Base-by-base conservation (phyloP, 1,140 invertebrate genomes). In the Panagrolaimus sp. region DNA sequence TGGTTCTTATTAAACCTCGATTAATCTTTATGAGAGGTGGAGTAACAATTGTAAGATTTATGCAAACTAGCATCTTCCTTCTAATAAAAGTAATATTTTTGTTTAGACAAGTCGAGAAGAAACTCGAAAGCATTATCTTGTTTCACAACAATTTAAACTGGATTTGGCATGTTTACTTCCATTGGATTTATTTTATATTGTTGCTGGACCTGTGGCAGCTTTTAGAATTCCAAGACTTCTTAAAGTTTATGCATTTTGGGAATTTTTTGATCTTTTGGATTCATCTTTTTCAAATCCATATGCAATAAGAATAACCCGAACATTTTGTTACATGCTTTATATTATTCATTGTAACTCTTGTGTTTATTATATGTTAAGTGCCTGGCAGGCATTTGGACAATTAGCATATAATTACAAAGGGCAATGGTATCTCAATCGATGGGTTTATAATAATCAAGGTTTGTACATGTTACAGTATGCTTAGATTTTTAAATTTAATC, bases 341-440 rank as follows among this genome's bases (percentile, higher is more conserved):
- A 86, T 96, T 77, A 94, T 96, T n/a, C 93, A 96, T 78, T 83
- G 94, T 14, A 94, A 94, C 75, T 91, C 92, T 0, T 94, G 92
- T 81, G 89, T 91, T 0, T 96, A 95, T 84, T 96, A 93, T 83
- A 89, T 89, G 2, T 89, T 94, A 76, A 92, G 90, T 26, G 86
- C 86, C 7, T 88, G 88, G 83, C 89, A 92, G 84, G 90, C 91
- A 0, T 88, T 95, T 68, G 91, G 89, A 1, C 86, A 87, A 44
- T 93, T 93, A 82, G 87, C 82, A 86, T 84, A 82, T 69, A 38
- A 52, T 5, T 72, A 78, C 45, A 78, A 79, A 46, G 77, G 72
- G 8, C 63, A 84, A 64, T 81, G 64, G 67, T 83, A 83, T 63
- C 70, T 83, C 38, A 81, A 83, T 68, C 82, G 73, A 65, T 86